Conservation (phyloP, 1,140 invertebrate genomes). For the Heliothis subflexa region DNA sequence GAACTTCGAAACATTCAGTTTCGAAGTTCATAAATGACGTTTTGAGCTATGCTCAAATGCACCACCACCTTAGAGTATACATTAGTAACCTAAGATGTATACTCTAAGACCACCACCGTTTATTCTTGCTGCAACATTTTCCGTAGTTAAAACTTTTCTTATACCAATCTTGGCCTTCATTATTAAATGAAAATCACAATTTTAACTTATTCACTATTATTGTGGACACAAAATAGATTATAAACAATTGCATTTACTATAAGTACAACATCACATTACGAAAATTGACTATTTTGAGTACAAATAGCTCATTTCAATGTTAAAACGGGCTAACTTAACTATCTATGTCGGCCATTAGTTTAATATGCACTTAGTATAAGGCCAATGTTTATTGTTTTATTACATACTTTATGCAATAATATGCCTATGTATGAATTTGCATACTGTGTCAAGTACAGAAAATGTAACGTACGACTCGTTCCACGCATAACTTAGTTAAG, state of each 20-base stretch:
- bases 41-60: no score
- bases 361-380: constrained; percentile 20
- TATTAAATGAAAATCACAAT: no score
- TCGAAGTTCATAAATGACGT: no score
- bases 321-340: not conserved
- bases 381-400: constrained; percentile 23
- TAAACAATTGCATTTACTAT: constrained; percentile 2
- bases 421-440: not conserved
- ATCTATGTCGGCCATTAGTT: constrained; percentile 16
- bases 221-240: not conserved
- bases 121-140: no score
- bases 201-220: no score
- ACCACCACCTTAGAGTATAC: no score
- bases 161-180: no score
- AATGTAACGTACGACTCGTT: not conserved
- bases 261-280: constrained; percentile 8
- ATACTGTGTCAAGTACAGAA: constrained; percentile 18
- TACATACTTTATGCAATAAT: not conserved
- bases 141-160: no score
- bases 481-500: no score
- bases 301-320: constrained; percentile 17
- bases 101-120: no score
- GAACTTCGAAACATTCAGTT: no score
- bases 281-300: constrained; percentile 19
- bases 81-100: no score